Evolutionary conservation across 2,113 vertebrate species (phyloP), one percentile per base, ranked within the genome.

Genomic region (Pseudopipra pipra): DNA sequence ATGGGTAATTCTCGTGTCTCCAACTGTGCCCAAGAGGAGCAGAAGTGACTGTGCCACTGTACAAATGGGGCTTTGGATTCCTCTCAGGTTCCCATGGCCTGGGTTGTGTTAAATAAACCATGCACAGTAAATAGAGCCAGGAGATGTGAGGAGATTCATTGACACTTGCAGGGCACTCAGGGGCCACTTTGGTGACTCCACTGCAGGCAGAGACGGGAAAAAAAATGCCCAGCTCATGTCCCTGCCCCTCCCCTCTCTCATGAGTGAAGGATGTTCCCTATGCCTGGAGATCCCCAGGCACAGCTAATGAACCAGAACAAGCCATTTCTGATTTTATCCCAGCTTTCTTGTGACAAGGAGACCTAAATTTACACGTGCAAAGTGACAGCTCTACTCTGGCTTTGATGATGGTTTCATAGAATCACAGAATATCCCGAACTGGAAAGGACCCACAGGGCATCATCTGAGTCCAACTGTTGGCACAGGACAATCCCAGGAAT

Each of bases 21-120:
- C 79, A 94, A 82, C 80, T 88, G 81, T 70, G 87, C 96, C 93
- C 96, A 62, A 27, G 95, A 93, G 96, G 91, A 90, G 56, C 83
- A 93, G 80, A 82, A 96, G 84, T 59, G 86, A 31, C 92, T 89
- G 68, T 59, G 78, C 75, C 59, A 39, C 19, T 9, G 46, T 75
- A 90, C 78, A 96, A 93, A 95, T 70, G 46, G 65, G 44, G 51
- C 81, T 93, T 92, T 68, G 80, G 85, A 80, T 92, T 75, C 84
- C 78, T 95, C 46, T 82, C 31, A 12, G 35, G 46, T 89, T 89
- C 89, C 70, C 43, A 44, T 56, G 76, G 85, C 66, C 82, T 77
- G 94, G 84, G 33, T 82, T 82, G 77, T 71, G 70, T 91, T 92
- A 81, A 91, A 90, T 89, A 95, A 97, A 84, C 91, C 90, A 90